Conservation (phyloP, 2,888 invertebrate species). For the Pristionchus japonicus region DNA sequence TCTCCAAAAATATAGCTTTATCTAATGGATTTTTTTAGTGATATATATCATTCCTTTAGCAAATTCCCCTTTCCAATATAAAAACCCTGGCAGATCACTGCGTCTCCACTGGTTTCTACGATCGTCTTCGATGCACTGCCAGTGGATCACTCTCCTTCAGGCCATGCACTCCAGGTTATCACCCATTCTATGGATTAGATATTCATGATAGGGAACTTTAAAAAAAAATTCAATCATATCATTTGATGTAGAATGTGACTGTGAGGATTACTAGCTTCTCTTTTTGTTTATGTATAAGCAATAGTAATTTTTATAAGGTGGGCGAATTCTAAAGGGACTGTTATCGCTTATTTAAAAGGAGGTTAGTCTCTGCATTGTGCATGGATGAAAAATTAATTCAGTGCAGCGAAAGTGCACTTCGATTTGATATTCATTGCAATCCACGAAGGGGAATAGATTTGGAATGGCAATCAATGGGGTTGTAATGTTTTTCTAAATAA, state of each 20-base stretch:
- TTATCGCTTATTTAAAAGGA: too few relatives aligned
- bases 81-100: conserved; percentile 20
- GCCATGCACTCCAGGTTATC: conserved; percentile 45
- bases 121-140: conserved; percentile 24
- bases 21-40: too few relatives aligned
- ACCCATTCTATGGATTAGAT: background rate
- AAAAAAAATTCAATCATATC: too few relatives aligned
- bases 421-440: background rate
- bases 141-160: conserved; percentile 38
- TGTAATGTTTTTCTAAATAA: background rate
- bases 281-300: too few relatives aligned
- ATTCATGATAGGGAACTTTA: background rate
- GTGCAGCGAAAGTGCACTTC: background rate
- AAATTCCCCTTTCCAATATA: background rate
- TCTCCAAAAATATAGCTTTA: too few relatives aligned
- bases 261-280: too few relatives aligned
- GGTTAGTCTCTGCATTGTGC: too few relatives aligned
- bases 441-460: background rate
- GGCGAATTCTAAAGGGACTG: too few relatives aligned
- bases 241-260: too few relatives aligned
- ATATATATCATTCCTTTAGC: too few relatives aligned
- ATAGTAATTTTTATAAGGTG: too few relatives aligned
- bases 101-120: conserved; percentile 37
- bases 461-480: background rate
- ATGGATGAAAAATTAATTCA: background rate